Percentiles rank a stretch among this genome's conserved stretches.
Evolutionary conservation across 2,797 vertebrate genomes (phyloP).

Genomic region (Manis javanica): DNA sequence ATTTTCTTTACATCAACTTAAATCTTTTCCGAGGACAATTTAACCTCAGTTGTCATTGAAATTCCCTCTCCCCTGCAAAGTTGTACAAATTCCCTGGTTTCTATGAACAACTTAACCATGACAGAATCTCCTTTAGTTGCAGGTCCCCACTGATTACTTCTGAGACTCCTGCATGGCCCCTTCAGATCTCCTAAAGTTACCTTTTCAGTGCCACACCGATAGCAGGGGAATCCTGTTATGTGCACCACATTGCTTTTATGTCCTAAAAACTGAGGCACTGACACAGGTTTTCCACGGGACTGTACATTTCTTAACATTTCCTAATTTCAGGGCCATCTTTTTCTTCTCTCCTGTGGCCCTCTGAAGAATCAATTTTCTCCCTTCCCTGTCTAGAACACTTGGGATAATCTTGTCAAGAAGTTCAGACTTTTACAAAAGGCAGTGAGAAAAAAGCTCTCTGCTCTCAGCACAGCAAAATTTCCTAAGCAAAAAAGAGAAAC

Average conservation of each 20-base stretch:
- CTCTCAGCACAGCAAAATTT: slow-evolving; percentile 3
- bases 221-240: too few species aligned
- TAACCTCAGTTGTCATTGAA: background rate
- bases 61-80: background rate
- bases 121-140: background rate
- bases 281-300: background rate
- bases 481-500: background rate
- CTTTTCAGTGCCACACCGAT: background rate
- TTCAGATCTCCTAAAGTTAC: too few species aligned
- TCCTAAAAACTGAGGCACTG: background rate
- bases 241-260: background rate
- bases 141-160: accelerated
- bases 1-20: background rate
- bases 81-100: background rate
- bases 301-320: background rate
- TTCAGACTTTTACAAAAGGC: slow-evolving; percentile 46
- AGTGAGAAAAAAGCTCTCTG: background rate
- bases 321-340: background rate
- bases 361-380: slow-evolving; percentile 19
- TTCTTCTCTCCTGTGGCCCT: background rate
- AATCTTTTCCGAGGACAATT: background rate
- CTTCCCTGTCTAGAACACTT: background rate
- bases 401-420: slow-evolving; percentile 36
- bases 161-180: accelerated
- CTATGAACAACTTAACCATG: background rate